phyloP scores from a whole-genome alignment of 2,888 invertebrate genomes.

The Dasysyrphus albostriatus region DNA sequence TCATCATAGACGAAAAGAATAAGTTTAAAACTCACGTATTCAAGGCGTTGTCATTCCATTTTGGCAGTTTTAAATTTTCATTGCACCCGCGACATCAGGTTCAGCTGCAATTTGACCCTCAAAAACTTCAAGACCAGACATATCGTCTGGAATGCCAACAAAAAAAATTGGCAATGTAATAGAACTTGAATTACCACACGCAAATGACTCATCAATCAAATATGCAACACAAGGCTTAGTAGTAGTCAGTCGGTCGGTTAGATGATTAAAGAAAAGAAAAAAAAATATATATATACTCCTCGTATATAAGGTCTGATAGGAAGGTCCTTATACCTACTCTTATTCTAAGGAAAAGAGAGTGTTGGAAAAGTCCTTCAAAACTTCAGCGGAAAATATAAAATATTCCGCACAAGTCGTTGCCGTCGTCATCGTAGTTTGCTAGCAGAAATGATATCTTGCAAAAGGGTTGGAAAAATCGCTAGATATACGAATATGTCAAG shows the following conservation, averaged over 20 bases:
- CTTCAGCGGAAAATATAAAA: conserved; percentile 62
- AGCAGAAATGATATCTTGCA: conserved; percentile 56
- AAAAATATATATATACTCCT: conserved; percentile 17
- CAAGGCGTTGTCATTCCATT: background rate
- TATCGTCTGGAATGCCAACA: conserved; percentile 45
- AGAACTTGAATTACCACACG: conserved; percentile 67
- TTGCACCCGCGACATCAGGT: conserved; percentile 15
- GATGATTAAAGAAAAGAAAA: background rate
- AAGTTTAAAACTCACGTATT: conserved; percentile 59
- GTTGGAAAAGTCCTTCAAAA: conserved; percentile 57
- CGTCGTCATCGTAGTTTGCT: conserved; percentile 12
- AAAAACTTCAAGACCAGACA: conserved; percentile 63
- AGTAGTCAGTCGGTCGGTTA: conserved; percentile 33
- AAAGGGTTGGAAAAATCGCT: conserved; percentile 53
- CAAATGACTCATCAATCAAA: conserved; percentile 75
- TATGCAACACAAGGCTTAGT: conserved; percentile 68
- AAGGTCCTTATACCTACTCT: conserved; percentile 9
- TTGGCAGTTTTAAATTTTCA: conserved; percentile 39
- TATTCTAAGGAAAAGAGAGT: conserved; percentile 9
- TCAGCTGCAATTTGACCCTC: conserved; percentile 60
- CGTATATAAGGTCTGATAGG: background rate
- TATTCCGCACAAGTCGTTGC: conserved; percentile 70
- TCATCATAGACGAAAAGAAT: background rate
- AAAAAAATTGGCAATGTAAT: conserved; percentile 52
- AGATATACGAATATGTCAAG: background rate